phyloP scores from a whole-genome alignment of 1,140 invertebrate genomes.

The Scaptomyza montana region DNA sequence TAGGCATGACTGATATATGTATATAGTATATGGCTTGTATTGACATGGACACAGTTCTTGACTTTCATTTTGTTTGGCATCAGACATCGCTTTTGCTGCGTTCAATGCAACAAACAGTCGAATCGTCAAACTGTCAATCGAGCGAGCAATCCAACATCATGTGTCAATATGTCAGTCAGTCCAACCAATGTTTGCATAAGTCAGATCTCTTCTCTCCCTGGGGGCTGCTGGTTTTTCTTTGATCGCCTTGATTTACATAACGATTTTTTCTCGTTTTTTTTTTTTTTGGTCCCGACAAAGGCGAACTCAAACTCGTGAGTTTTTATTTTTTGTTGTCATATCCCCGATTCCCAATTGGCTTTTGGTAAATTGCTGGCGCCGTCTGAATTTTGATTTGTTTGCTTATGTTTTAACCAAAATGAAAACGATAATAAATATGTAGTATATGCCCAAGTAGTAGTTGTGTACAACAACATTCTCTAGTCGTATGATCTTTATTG shows the following conservation, averaged over 20 bases:
- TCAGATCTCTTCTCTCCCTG: conserved; percentile 29
- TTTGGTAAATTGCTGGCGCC: conserved; percentile 65
- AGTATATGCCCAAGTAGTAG: conserved; percentile 45
- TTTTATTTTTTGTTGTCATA: conserved; percentile 15
- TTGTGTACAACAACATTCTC: conserved; percentile 6
- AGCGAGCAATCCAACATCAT: conserved; percentile 35
- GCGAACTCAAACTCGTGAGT: conserved; percentile 22
- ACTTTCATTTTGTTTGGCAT: conserved; percentile 66
- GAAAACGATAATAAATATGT: conserved; percentile 44
- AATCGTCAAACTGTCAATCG: conserved; percentile 47
- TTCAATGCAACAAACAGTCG: conserved; percentile 48
- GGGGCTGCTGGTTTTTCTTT: conserved; percentile 31
- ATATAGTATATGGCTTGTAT: conserved; percentile 69
- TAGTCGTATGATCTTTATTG: conserved; percentile 9
- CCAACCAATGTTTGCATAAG: conserved; percentile 71
- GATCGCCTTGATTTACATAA: conserved; percentile 74
- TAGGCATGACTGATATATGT: conserved; percentile 65
- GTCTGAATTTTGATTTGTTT: conserved; percentile 75
- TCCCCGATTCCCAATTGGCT: conserved; percentile 35
- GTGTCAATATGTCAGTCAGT: conserved; percentile 65
- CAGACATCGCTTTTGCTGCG: conserved; percentile 31
- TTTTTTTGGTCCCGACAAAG: conserved; percentile 55
- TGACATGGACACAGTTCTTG: conserved; percentile 80
- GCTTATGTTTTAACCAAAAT: conserved; percentile 56
- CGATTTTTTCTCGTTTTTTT: conserved; percentile 13